phyloP scores from a whole-genome alignment of 2,797 vertebrate species.

The Smutsia temminckii region DNA sequence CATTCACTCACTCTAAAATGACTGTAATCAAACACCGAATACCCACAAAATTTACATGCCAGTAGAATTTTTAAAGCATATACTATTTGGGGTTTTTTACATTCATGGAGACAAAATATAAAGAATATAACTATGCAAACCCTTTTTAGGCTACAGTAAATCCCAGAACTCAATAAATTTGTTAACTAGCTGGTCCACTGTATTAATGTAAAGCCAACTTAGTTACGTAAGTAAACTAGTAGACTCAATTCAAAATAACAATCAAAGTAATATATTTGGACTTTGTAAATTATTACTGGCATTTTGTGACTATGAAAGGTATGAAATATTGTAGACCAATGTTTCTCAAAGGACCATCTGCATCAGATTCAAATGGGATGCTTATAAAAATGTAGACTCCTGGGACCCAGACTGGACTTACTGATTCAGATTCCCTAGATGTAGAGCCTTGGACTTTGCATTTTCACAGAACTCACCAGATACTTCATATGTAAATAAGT shows the following conservation, averaged over 20 bases:
- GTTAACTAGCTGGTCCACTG: not conserved
- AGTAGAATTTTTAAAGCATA: not conserved
- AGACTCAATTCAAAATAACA: conserved; percentile 22
- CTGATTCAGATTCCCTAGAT: not conserved
- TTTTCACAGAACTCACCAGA: not conserved
- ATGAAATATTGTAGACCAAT: not conserved
- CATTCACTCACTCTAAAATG: not conserved
- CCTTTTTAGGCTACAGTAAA: not conserved
- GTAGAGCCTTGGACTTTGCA: not conserved
- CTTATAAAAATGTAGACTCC: conserved; percentile 5
- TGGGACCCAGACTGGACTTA: not conserved
- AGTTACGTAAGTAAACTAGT: not conserved
- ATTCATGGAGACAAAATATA: not conserved
- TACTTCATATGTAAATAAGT: not conserved
- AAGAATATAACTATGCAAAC: not conserved
- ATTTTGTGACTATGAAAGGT: conserved; percentile 18
- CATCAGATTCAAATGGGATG: not conserved
- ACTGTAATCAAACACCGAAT: not conserved
- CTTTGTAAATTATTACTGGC: not conserved
- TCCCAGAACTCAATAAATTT: not conserved
- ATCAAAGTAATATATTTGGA: conserved; percentile 1
- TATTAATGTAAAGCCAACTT: not conserved
- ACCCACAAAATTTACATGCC: not conserved
- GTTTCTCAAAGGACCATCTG: not conserved
- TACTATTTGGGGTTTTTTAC: not conserved